Percentiles rank a stretch among this genome's conserved stretches.
These are phyloP conservation scores for Pseudonaja textilis DNA, from an alignment of 2,113 vertebrate species.

Conservation along the genomic window DNA sequence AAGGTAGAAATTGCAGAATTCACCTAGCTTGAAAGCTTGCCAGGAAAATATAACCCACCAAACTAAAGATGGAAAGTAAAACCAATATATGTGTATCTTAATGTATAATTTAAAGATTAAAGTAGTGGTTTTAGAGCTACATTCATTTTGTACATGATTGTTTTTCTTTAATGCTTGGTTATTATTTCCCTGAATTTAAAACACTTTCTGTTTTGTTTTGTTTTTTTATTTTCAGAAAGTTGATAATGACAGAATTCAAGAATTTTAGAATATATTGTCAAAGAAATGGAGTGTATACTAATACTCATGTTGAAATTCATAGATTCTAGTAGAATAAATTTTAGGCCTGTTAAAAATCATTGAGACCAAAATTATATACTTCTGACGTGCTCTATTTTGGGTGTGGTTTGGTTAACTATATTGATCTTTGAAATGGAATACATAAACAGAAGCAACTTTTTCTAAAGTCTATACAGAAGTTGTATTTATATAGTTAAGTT, in stretches of 20 bases:
- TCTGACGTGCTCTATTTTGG: not conserved
- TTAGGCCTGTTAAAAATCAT: not conserved
- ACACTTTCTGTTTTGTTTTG: constrained; percentile 36
- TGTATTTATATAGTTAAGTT: not conserved
- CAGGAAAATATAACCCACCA: constrained; percentile 26
- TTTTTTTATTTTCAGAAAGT: not conserved
- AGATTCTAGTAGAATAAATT: not conserved
- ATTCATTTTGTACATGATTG: not conserved
- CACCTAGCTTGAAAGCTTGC: constrained; percentile 59
- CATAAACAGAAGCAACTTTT: not conserved
- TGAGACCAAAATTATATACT: not conserved
- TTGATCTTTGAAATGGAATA: not conserved
- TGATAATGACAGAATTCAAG: not conserved
- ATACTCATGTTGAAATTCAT: not conserved
- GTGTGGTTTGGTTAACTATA: not conserved
- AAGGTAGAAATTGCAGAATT: constrained; percentile 60
- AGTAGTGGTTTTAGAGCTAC: constrained; percentile 10
- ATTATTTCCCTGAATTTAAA: constrained; percentile 2
- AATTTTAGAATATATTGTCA: not conserved
- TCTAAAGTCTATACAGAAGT: not conserved
- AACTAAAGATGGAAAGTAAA: constrained; percentile 18
- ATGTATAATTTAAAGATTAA: constrained; percentile 1
- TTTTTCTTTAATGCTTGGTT: constrained; percentile 14
- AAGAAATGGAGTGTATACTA: not conserved
- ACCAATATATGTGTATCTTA: not conserved